Evolutionary conservation across 2,888 invertebrate species (phyloP), one percentile per base, ranked within the genome.

Genomic region (Leptinotarsa peninsularis): DNA sequence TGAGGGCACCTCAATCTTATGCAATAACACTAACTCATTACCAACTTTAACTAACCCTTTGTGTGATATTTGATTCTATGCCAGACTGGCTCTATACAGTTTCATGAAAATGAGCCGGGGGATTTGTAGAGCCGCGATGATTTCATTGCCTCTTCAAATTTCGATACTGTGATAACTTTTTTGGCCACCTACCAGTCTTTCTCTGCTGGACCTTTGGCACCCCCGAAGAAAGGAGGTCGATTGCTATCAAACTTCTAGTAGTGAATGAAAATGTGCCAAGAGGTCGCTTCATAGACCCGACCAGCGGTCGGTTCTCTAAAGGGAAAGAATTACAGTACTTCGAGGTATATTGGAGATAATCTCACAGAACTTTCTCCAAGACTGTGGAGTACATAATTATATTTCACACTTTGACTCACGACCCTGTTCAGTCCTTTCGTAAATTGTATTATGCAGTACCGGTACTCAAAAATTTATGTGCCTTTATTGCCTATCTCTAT

Each of bases 401-500:
- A 52, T 7, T 52, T 52, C 52, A 52, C 15, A 17, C 33, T 63
- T 4, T 27, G 15, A 18, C 21, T 58, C 13, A 58, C 63, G 27
- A 27, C 63, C 63, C 17, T 63, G 63, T 33, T 63, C 17, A 1
- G 10, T 18, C 58, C 17, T 18, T 15, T 63, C 33, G 27, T 33
- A 63, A 63, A 33, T 33, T 63, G 33, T 17, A 33, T 27, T 63
- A 33, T 63, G 63, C 63, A 7, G 10, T 18, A 21, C 58, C 23
- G 21, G 23, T 27, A 21, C 63, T n/a, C 17, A 63, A 63, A 63
- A 18, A 63, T 63, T 15, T 43, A 63, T 63, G 63, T 63, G 63
- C 63, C 63, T 43, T 43, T 63, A 63, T 63, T 63, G 63, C 63
- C 63, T 18, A 63, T 43, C 27, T 67, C 15, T 75, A 71, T 75